phyloP scores from a whole-genome alignment of 2,888 invertebrate genomes.

The Cheilosia variabilis region DNA sequence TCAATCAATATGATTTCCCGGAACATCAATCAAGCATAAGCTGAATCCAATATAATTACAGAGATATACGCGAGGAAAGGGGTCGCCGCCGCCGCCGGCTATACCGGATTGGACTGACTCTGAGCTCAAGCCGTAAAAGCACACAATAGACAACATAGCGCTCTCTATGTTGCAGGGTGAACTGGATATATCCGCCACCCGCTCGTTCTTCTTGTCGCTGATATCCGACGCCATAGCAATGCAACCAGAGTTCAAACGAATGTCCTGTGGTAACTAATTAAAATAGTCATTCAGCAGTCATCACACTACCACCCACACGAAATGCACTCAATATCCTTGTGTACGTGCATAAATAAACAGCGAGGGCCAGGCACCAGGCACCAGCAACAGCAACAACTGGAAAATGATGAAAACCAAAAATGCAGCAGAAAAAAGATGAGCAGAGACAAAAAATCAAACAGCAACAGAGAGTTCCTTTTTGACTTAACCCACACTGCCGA shows the following conservation, averaged over 20 bases:
- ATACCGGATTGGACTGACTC: neutral
- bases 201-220: slow-evolving; percentile 47
- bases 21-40: slow-evolving; percentile 74
- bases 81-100: neutral
- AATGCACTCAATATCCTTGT: slow-evolving; percentile 23
- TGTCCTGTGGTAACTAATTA: slow-evolving; percentile 84
- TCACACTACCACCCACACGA: slow-evolving; percentile 50
- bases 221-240: slow-evolving; percentile 71
- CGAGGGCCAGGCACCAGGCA: slow-evolving; percentile 15
- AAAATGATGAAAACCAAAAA: slow-evolving; percentile 69
- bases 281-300: slow-evolving; percentile 83
- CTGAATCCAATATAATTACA: slow-evolving; percentile 73
- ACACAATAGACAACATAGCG: slow-evolving; percentile 52
- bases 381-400: slow-evolving; percentile 54
- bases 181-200: slow-evolving; percentile 19
- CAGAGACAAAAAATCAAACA: slow-evolving; percentile 42
- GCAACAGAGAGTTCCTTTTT: slow-evolving; percentile 41
- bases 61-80: slow-evolving; percentile 35
- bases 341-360: slow-evolving; percentile 39
- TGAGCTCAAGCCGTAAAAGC: slow-evolving; percentile 46
- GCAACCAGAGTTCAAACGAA: slow-evolving; percentile 79
- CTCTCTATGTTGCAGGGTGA: neutral
- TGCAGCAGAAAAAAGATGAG: slow-evolving; percentile 17
- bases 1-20: slow-evolving; percentile 75
- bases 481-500: slow-evolving; percentile 22